Conservation (phyloP, 2,797 vertebrate species). For the Cuniculus paca region DNA sequence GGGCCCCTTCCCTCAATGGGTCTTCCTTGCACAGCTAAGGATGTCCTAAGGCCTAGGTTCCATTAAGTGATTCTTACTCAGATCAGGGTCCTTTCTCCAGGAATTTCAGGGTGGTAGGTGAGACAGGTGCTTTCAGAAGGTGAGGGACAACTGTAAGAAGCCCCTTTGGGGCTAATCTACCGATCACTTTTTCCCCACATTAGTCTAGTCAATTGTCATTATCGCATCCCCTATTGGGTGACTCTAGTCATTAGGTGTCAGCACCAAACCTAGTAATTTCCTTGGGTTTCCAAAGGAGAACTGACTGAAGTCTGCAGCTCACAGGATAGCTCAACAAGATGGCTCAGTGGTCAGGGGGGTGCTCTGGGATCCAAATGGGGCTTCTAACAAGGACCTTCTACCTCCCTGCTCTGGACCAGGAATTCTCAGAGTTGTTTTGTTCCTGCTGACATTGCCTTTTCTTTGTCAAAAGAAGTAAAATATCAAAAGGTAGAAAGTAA, state of each 20-base stretch:
- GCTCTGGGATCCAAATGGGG: not conserved
- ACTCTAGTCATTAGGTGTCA: not conserved
- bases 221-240: not conserved
- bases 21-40: not conserved
- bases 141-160: not conserved
- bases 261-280: not conserved
- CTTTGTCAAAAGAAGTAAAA: slow-evolving; percentile 20
- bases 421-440: not conserved
- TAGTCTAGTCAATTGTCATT: not conserved
- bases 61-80: not conserved
- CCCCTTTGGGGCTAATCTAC: not conserved
- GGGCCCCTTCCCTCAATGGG: not conserved
- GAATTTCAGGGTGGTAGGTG: not conserved
- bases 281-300: not conserved
- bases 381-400: not conserved
- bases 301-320: not conserved
- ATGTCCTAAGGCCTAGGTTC: not conserved
- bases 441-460: not conserved
- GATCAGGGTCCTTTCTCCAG: not conserved
- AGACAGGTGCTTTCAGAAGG: not conserved
- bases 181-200: not conserved
- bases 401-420: not conserved
- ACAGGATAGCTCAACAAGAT: not conserved
- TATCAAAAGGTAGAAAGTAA: not conserved
- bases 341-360: not conserved